Conservation (phyloP, 2,888 invertebrate genomes). For the Microplitis manilae region DNA sequence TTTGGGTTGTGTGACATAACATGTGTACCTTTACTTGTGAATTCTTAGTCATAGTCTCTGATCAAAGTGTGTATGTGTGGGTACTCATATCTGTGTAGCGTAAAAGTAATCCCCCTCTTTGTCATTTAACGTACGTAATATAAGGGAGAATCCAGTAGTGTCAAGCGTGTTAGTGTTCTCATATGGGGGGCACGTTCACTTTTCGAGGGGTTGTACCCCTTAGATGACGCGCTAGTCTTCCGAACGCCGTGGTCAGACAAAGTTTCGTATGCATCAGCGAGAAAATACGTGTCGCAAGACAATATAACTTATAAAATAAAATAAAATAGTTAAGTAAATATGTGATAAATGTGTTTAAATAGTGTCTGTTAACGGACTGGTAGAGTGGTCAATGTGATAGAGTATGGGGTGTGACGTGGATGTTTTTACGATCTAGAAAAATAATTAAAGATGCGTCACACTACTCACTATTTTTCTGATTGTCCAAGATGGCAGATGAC, state of each 20-base stretch:
- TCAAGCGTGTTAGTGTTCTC: slow-evolving; percentile 43
- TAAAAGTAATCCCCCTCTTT: slow-evolving; percentile 30
- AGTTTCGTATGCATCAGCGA: slow-evolving; percentile 28
- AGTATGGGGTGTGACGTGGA: slow-evolving; percentile 56
- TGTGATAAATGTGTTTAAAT: slow-evolving; percentile 13
- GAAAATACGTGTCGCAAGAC: slow-evolving; percentile 19
- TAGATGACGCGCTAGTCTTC: slow-evolving; percentile 43
- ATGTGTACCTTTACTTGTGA: slow-evolving; percentile 41
- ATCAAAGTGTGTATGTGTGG: slow-evolving; percentile 33
- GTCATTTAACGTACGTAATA: slow-evolving; percentile 39
- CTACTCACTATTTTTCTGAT: slow-evolving; percentile 62
- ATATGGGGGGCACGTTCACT: slow-evolving; percentile 39
- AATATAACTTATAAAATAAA: slow-evolving; percentile 27
- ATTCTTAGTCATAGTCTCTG: slow-evolving; percentile 60
- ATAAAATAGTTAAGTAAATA: neutral
- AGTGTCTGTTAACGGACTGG: slow-evolving; percentile 9
- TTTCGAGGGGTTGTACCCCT: slow-evolving; percentile 45
- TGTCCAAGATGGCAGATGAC: slow-evolving; percentile 69
- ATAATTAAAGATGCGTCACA: slow-evolving; percentile 54
- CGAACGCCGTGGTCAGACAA: slow-evolving; percentile 29
- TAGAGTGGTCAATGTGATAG: neutral
- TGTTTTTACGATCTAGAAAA: slow-evolving; percentile 35
- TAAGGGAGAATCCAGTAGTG: slow-evolving; percentile 56
- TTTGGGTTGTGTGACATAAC: slow-evolving; percentile 50
- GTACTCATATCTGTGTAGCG: neutral